phyloP scores from a whole-genome alignment of 2,113 vertebrate genomes.

The Percopsis transmontana region DNA sequence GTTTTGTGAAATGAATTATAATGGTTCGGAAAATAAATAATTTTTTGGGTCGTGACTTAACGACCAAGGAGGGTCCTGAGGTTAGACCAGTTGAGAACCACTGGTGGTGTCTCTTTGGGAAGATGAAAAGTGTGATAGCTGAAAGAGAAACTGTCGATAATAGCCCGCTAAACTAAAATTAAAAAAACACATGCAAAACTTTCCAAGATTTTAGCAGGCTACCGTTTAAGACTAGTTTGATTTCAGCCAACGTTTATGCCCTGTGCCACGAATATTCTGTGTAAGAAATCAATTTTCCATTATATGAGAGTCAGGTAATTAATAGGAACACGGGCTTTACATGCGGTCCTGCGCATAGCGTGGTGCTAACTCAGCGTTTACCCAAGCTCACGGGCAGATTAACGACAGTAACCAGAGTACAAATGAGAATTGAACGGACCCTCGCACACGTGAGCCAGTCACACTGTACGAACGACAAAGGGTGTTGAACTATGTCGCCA shows the following conservation, averaged over 20 bases:
- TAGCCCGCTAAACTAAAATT: neutral
- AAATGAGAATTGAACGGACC: constrained; percentile 64
- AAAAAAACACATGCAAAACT: neutral
- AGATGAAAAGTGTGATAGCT: neutral
- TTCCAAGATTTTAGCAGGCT: neutral
- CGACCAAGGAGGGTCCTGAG: too few species aligned
- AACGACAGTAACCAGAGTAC: constrained; percentile 59
- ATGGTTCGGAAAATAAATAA: too few species aligned
- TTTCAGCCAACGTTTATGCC: neutral
- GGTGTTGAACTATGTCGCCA: constrained; percentile 3
- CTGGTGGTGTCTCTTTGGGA: neutral
- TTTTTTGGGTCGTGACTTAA: too few species aligned
- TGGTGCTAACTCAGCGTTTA: constrained; percentile 44
- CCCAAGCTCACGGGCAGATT: constrained; percentile 65
- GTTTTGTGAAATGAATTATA: too few species aligned
- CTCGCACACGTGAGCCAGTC: constrained; percentile 37
- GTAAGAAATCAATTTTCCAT: constrained; percentile 35
- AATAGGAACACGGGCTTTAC: constrained; percentile 34
- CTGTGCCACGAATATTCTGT: neutral
- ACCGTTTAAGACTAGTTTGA: neutral
- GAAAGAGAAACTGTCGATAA: neutral
- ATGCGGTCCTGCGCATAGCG: constrained; percentile 19
- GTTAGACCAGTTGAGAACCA: too few species aligned
- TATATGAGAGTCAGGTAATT: constrained; percentile 57
- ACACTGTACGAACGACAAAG: constrained; percentile 18